A percentile compares a stretch with the other conserved stretches of the same genome.
Evolutionary conservation across 2,797 vertebrate species (phyloP).

Genomic region (Tiaroga cobitis): DNA sequence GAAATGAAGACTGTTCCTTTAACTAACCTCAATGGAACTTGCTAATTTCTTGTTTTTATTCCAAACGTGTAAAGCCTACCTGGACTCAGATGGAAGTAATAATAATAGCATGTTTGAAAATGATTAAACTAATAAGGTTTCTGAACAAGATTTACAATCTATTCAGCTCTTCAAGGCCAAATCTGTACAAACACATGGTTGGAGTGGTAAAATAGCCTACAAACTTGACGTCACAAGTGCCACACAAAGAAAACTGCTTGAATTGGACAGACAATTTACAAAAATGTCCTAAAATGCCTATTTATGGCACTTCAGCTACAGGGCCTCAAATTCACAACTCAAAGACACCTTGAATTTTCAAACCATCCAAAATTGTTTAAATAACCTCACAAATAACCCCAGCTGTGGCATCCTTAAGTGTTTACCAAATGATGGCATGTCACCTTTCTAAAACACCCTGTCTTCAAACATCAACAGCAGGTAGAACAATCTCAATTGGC

Average conservation of each 20-base stretch:
- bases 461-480: slow-evolving; percentile 25
- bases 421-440: slow-evolving; percentile 29
- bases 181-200: not conserved
- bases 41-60: not conserved
- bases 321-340: not conserved
- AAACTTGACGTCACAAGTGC: not conserved
- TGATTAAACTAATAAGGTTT: not conserved
- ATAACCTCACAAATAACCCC: not conserved
- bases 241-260: slow-evolving; percentile 2
- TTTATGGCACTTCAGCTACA: not conserved
- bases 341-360: slow-evolving; percentile 31
- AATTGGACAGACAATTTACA: slow-evolving; percentile 19
- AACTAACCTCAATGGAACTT: not conserved
- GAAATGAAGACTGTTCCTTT: not conserved
- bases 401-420: slow-evolving; percentile 8
- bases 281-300: not conserved
- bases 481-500: slow-evolving; percentile 21
- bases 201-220: not conserved
- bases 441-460: slow-evolving; percentile 4
- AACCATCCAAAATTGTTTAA: slow-evolving; percentile 1
- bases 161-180: not conserved
- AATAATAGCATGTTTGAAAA: not conserved
- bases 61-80: not conserved
- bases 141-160: not conserved
- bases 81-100: not conserved